Evolutionary conservation across 2,797 vertebrate genomes (phyloP).

Genomic region (Falco columbarius): DNA sequence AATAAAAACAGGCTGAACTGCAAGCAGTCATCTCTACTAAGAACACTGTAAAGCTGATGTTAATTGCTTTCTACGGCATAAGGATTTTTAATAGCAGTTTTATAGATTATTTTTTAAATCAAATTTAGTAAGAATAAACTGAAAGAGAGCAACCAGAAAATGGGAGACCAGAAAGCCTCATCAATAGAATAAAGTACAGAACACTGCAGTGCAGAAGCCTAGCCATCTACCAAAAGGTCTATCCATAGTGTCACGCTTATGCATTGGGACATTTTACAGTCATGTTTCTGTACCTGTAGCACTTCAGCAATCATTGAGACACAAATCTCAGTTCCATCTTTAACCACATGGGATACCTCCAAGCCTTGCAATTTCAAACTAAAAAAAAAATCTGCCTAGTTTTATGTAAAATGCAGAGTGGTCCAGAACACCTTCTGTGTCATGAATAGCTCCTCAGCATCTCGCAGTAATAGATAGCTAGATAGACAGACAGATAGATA

Average conservation of each 20-base stretch:
- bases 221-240: background rate
- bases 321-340: background rate
- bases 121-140: background rate
- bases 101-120: background rate
- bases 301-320: background rate
- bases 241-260: background rate
- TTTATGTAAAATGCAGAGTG: background rate
- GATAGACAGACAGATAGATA: background rate
- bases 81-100: background rate
- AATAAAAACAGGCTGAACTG: background rate
- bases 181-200: background rate
- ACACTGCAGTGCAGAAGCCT: background rate
- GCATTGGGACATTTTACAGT: background rate
- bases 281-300: background rate
- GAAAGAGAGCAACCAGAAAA: background rate
- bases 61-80: background rate
- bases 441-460: background rate
- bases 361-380: background rate
- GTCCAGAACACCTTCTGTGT: background rate
- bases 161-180: background rate
- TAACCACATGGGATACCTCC: background rate
- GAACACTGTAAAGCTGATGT: background rate
- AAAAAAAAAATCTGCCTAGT: background rate
- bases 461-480: background rate
- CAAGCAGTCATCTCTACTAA: background rate